Evolutionary conservation across 2,797 vertebrate species (phyloP).

Genomic region (Lophius americanus): DNA sequence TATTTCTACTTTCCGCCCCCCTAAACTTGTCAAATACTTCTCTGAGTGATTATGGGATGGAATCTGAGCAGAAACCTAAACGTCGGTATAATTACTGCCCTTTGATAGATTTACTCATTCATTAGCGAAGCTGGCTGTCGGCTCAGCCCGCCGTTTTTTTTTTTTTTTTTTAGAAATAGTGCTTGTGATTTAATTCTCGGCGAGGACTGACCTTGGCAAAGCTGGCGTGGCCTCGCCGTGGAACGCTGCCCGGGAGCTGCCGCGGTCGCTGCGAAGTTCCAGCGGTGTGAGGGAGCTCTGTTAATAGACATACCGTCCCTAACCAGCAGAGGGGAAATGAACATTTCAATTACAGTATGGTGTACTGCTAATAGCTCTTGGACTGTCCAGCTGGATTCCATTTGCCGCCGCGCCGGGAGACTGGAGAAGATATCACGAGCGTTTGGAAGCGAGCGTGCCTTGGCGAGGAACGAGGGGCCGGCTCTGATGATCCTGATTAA

Average conservation of each 20-base stretch:
- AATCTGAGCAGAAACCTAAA: not conserved
- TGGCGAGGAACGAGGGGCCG: slow-evolving; percentile 59
- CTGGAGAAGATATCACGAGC: slow-evolving; percentile 65
- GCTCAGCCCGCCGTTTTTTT: not conserved
- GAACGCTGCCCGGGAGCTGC: slow-evolving; percentile 53
- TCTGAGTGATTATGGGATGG: not conserved
- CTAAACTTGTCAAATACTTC: not conserved
- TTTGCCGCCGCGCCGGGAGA: slow-evolving; percentile 68
- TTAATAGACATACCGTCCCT: slow-evolving; percentile 61
- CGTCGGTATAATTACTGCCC: not conserved
- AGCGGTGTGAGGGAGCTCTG: slow-evolving; percentile 51
- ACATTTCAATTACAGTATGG: slow-evolving; percentile 66
- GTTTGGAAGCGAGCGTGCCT: slow-evolving; percentile 69
- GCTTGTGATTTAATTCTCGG: slow-evolving; percentile 46
- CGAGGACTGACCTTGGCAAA: slow-evolving; percentile 60
- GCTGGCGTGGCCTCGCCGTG: slow-evolving; percentile 30
- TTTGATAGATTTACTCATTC: slow-evolving; percentile 15
- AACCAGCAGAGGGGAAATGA: slow-evolving; percentile 59
- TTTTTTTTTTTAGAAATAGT: slow-evolving; percentile 29
- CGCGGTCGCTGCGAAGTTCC: slow-evolving; percentile 50
- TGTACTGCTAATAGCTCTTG: slow-evolving; percentile 67
- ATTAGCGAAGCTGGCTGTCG: slow-evolving; percentile 27
- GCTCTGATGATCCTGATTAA: slow-evolving; percentile 52
- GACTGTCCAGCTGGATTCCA: slow-evolving; percentile 77
- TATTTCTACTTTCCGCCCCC: too few species aligned